Evolutionary conservation across 2,113 vertebrate species (phyloP).

Genomic region (Syrmaticus mikado): DNA sequence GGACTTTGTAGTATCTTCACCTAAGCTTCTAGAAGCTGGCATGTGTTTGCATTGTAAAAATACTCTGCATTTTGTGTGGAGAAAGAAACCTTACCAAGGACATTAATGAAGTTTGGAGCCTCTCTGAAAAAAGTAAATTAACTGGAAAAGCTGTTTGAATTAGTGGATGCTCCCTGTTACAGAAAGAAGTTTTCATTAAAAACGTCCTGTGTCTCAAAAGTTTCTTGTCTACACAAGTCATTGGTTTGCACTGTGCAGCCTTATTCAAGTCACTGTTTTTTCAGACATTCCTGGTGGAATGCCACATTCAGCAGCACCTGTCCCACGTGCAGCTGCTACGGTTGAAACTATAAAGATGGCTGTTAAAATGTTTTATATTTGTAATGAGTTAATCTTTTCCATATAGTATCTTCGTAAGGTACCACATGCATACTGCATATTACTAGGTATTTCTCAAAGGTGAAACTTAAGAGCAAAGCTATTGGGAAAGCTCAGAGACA

Average conservation of each 20-base stretch:
- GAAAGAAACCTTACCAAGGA: neutral
- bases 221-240: rapidly evolving
- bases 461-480: neutral
- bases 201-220: neutral
- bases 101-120: neutral
- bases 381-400: neutral
- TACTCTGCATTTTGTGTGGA: neutral
- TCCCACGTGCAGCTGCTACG: rapidly evolving
- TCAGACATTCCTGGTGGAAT: neutral
- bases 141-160: neutral
- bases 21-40: neutral
- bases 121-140: neutral
- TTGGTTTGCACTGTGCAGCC: neutral
- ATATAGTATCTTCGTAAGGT: neutral
- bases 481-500: neutral
- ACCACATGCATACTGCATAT: rapidly evolving
- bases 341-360: neutral
- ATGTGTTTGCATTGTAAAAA: neutral
- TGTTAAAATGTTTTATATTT: neutral
- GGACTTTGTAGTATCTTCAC: neutral
- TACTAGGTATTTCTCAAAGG: neutral
- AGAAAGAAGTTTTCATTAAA: neutral
- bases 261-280: neutral
- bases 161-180: neutral
- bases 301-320: neutral